Evolutionary conservation across 2,797 vertebrate genomes (phyloP), one percentile per base, ranked within the genome.

Genomic region (Vultur gryphus): DNA sequence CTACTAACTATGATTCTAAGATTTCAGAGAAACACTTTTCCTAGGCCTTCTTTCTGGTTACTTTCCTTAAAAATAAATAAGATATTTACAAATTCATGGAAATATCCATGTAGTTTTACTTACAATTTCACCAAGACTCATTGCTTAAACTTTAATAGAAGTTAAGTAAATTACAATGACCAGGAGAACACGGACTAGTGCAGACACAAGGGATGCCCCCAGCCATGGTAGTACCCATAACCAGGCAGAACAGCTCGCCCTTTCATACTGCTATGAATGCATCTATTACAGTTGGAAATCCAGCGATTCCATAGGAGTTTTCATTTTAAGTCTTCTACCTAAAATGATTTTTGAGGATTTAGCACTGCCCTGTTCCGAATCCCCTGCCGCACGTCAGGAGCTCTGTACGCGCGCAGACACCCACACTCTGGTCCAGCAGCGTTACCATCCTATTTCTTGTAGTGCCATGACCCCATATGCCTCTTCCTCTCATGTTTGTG

Each of bases 351-450:
- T 33, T 39, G 39, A 35, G 48, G 44, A 7, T 58, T 57, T 62
- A 29, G 55, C 33, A 2, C 49, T 51, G 51, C 39, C 33, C 39
- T 13, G 14, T 46, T 52, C 18, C 5, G 6, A 20, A 29, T 51
- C 24, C 23, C 33, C 66, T 24, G 29, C 39, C 41, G 4, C 35
- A 0, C 3, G 3, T 13, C 29, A 11, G 52, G 26, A 73, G 55
- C 48, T 61, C 48, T 18, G 48, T 11, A 16, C 24, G 0, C 3
- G 1, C 6, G 1, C 24, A 15, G 33, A 23, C 18, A 12, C 39
- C 33, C 17, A 1, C 11, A 0, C 29, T 39, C 20, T 23, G 66
- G 7, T 59, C 46, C 59, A 17, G 61, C 31, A 21, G 37, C 10
- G 0, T 9, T 61, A 35, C 35, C 28, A 7, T n/a, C 64, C 26